These are phyloP conservation scores for Stichodactyla mertensii DNA, from an alignment of 64 coral and sea anemone species.

Conservation along the genomic window DNA sequence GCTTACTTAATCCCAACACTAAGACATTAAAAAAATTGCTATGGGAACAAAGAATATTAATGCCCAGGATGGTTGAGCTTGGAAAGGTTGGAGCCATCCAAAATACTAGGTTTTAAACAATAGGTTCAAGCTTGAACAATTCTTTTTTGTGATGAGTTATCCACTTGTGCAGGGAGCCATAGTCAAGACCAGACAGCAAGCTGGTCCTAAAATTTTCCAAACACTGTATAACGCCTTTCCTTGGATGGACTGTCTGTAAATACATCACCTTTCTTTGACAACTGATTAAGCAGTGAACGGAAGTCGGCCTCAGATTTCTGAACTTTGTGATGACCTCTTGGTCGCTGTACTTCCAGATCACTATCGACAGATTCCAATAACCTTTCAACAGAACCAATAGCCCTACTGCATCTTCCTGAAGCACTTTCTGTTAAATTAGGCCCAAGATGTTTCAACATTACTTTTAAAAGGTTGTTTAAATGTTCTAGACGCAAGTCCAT, in stretches of 20 bases:
- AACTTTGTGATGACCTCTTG: neutral
- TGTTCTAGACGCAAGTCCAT: slow-evolving; percentile 43
- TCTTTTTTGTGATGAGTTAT: no score
- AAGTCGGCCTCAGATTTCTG: slow-evolving; percentile 5
- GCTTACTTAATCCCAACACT: no score
- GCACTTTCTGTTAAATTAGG: slow-evolving; percentile 9
- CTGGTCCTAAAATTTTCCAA: no score
- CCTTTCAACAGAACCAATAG: neutral
- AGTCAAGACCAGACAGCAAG: no score
- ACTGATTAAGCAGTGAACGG: neutral
- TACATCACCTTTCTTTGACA: neutral
- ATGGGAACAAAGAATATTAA: no score
- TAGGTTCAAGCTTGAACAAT: no score
- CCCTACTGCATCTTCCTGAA: neutral
- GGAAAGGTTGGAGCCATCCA: no score
- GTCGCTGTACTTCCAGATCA: neutral
- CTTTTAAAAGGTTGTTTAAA: slow-evolving; percentile 39
- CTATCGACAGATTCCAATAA: neutral
- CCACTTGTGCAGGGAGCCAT: no score
- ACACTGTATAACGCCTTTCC: no score
- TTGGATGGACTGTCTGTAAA: neutral
- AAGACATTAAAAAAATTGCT: no score
- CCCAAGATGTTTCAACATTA: slow-evolving; percentile 44
- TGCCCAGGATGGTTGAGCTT: no score
- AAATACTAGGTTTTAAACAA: no score